Percentiles rank a stretch among this genome's conserved stretches.
phyloP scores from a whole-genome alignment of 2,888 invertebrate genomes.

The Empis livida region DNA sequence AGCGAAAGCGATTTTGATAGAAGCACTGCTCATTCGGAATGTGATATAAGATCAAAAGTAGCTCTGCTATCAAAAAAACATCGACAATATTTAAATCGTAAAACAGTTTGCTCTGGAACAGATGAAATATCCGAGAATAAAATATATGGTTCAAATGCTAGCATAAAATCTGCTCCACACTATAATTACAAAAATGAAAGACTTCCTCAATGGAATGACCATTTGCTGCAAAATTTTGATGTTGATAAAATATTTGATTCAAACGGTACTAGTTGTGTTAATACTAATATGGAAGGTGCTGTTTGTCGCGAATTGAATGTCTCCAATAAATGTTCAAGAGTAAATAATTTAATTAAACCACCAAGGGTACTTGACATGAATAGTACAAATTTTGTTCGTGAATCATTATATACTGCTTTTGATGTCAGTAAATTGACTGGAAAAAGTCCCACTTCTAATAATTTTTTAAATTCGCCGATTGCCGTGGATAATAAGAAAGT shows the following conservation, averaged over 20 bases:
- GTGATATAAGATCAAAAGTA: slow-evolving; percentile 38
- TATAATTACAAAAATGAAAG: slow-evolving; percentile 26
- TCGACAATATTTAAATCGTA: slow-evolving; percentile 28
- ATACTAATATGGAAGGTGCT: background rate
- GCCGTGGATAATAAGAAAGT: slow-evolving; percentile 10
- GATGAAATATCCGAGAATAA: slow-evolving; percentile 27
- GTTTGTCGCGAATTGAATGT: background rate
- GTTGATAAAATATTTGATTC: slow-evolving; percentile 30
- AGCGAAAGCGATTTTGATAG: slow-evolving; percentile 36
- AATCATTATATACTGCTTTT: slow-evolving; percentile 30
- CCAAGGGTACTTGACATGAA: slow-evolving; percentile 20
- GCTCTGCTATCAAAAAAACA: slow-evolving; percentile 23
- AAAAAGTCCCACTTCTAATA: slow-evolving; percentile 33
- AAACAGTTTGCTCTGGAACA: slow-evolving; percentile 24
- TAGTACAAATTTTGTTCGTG: slow-evolving; percentile 20
- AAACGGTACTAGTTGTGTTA: slow-evolving; percentile 17
- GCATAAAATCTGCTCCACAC: slow-evolving; percentile 38
- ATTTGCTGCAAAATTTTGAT: slow-evolving; percentile 3
- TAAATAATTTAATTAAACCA: slow-evolving; percentile 17
- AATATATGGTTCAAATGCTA: slow-evolving; percentile 36
- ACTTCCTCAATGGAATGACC: slow-evolving; percentile 10
- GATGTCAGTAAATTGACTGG: slow-evolving; percentile 36
- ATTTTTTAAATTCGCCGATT: slow-evolving; percentile 10
- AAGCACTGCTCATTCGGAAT: slow-evolving; percentile 42
- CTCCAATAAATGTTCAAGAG: slow-evolving; percentile 6